Evolutionary conservation across 1,140 invertebrate genomes (phyloP).

Genomic region (Pissodes strobi): DNA sequence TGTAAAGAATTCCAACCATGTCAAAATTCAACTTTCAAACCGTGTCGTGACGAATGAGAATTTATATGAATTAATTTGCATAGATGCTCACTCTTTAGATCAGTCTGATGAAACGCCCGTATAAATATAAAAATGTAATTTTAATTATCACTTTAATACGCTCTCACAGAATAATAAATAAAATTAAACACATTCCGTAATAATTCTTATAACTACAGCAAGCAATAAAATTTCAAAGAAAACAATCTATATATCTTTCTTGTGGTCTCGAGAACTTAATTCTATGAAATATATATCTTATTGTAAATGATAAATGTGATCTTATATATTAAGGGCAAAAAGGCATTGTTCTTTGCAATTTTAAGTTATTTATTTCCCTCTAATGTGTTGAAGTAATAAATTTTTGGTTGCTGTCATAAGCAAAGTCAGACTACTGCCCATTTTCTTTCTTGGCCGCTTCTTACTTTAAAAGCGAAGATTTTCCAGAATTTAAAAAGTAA

Average conservation of each 20-base stretch:
- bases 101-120: no score
- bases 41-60: no score
- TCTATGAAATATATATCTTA: slow-evolving; percentile 3
- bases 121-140: no score
- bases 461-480: slow-evolving; percentile 37
- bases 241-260: background rate
- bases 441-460: slow-evolving; percentile 33
- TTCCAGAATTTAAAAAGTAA: slow-evolving; percentile 16
- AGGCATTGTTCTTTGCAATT: slow-evolving; percentile 24
- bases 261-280: background rate
- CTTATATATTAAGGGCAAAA: slow-evolving; percentile 24
- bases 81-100: no score
- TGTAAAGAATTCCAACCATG: no score
- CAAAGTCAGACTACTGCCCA: slow-evolving; percentile 32
- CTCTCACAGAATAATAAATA: no score
- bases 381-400: slow-evolving; percentile 29
- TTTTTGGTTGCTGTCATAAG: slow-evolving; percentile 32
- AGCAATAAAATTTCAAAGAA: background rate
- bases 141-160: no score
- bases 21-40: no score
- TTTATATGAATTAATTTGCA: no score
- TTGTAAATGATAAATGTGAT: slow-evolving; percentile 4
- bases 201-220: no score
- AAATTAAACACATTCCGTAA: no score
- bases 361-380: slow-evolving; percentile 16